Evolutionary conservation across 2,113 vertebrate genomes (phyloP).

Genomic region (Protobothrops mucrosquamatus): DNA sequence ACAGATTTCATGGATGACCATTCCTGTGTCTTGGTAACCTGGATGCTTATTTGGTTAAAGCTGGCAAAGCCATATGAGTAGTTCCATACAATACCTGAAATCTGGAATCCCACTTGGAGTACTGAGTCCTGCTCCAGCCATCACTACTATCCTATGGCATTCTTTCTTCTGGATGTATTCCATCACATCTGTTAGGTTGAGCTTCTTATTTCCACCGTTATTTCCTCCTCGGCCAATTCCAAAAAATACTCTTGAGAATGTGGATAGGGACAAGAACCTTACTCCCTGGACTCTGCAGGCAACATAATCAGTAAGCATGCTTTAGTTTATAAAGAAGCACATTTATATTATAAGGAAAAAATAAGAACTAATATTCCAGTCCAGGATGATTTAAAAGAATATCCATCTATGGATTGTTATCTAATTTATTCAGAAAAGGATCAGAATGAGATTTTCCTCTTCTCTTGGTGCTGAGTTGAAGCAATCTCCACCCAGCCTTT

Average conservation of each 20-base stretch:
- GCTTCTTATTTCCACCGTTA: conserved; percentile 28
- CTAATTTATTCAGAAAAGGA: neutral
- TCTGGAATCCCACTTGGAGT: conserved; percentile 94
- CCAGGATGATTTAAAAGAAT: neutral
- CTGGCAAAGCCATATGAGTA: neutral
- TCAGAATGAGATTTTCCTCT: neutral
- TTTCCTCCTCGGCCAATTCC: conserved; percentile 49
- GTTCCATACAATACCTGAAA: conserved; percentile 75
- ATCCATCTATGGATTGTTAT: neutral
- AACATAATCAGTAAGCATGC: neutral
- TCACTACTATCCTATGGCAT: conserved; percentile 80
- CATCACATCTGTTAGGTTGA: conserved; percentile 76
- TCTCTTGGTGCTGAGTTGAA: neutral
- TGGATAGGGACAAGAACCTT: neutral
- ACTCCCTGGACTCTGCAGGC: conserved; percentile 35
- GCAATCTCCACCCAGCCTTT: neutral
- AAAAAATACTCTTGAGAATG: neutral
- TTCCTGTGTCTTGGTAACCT: neutral
- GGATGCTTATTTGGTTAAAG: neutral
- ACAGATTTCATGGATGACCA: neutral
- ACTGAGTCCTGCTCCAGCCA: conserved; percentile 93
- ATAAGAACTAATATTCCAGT: neutral
- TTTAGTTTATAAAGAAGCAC: rapidly evolving
- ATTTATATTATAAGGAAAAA: neutral
- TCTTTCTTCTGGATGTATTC: conserved; percentile 64